Evolutionary conservation across 2,113 vertebrate genomes (phyloP).

Genomic region (Oryzias curvinotus): DNA sequence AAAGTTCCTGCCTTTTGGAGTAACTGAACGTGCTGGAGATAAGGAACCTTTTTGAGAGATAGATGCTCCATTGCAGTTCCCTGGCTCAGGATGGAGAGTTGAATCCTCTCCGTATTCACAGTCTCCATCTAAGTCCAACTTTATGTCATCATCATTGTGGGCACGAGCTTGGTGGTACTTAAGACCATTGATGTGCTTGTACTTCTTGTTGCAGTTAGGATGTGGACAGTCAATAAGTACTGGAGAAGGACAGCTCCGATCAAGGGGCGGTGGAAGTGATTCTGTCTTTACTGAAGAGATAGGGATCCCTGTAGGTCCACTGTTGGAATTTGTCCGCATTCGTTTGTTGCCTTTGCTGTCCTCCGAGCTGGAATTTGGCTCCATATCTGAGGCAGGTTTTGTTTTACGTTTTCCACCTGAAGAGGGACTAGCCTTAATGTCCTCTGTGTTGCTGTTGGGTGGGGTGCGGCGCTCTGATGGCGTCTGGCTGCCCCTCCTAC

Average conservation of each 20-base stretch:
- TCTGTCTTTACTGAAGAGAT: conserved; percentile 85
- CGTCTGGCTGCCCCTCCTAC: conserved; percentile 94
- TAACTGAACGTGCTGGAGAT: conserved; percentile 92
- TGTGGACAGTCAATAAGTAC: conserved; percentile 98
- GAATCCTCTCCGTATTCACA: conserved; percentile 95
- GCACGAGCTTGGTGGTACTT: conserved; percentile 99
- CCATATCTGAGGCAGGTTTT: conserved; percentile 95
- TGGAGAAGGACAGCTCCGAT: conserved; percentile 92
- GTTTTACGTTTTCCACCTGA: conserved; percentile 91
- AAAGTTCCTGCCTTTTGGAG: conserved; percentile 92
- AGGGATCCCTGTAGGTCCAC: conserved; percentile 64
- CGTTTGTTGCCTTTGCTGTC: conserved; percentile 98
- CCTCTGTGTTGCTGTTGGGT: conserved; percentile 83
- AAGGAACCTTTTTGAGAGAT: conserved; percentile 90
- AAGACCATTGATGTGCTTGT: conserved; percentile 99
- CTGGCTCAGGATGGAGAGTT: conserved; percentile 83
- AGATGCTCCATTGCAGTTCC: conserved; percentile 89
- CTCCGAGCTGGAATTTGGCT: conserved; percentile 99
- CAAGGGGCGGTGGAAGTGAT: conserved; percentile 79
- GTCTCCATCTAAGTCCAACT: conserved; percentile 90
- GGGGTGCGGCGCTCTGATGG: conserved; percentile 92
- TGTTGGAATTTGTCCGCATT: conserved; percentile 92
- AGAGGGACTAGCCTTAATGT: conserved; percentile 95
- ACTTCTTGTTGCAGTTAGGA: conserved; percentile 98
- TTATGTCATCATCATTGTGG: conserved; percentile 93